Evolutionary conservation across 2,797 vertebrate species (phyloP), one percentile per base, ranked within the genome.

Genomic region (Varecia variegata): DNA sequence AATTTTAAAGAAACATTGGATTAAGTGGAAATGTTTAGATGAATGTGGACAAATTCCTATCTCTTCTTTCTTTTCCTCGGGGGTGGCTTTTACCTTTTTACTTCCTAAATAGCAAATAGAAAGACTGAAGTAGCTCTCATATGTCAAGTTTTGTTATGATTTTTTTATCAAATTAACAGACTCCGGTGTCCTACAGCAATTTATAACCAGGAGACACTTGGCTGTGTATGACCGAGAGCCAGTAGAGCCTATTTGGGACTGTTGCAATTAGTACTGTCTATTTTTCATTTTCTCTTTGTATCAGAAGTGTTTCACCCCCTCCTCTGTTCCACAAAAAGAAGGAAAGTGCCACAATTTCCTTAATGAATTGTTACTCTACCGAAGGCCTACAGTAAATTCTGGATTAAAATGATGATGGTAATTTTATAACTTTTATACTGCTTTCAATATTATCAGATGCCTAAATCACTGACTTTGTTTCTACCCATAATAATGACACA

Each of bases 261-360:
- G 20, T 40, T 23, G 0, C 5, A 25, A 71, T 43, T 60, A 3
- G 7, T 96, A 1, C 0, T 90, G 50, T 56, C 25, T 47, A 47
- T 40, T 94, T 77, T 81, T 60, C n/a, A 65, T 83, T 74, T 88
- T 92, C 43, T 95, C 35, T 73, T 94, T 90, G 23, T 35, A 68
- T 65, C 50, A 58, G 25, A 83, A 4, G 18, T 54, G 7, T 74
- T 87, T 81, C 11, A 32, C 20, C 21, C 4, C 25, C 25, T 32
- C 0, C 25, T 14, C 5, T 45, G 4, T 84, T 85, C 14, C 32
- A 62, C 30, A 50, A 56, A 70, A 76, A 32, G 50, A 83, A 73
- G n/a, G 52, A 80, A 88, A 79, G 7, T 91, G 14, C 20, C 43
- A 58, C 14, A 15, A 25, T 73, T 60, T 10, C 18, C 15, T 73